Conservation (phyloP, 2,797 vertebrate species). For the Acanthurus leucopareius region DNA sequence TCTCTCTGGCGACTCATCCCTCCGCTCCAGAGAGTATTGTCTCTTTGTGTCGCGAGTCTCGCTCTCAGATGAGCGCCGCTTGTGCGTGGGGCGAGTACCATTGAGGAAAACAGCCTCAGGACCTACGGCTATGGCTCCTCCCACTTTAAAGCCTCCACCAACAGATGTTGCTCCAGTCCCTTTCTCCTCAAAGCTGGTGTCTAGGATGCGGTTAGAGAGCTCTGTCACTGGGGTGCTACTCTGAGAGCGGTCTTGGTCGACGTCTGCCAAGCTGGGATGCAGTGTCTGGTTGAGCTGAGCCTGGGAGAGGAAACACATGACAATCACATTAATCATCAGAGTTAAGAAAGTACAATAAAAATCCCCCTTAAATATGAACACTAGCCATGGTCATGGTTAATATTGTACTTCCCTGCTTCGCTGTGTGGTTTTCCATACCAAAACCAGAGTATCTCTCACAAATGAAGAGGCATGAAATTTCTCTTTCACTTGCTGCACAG, state of each 20-base stretch:
- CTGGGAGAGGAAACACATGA: constrained; percentile 6
- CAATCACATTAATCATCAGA: neutral
- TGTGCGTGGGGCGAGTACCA: constrained; percentile 89
- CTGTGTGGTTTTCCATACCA: neutral
- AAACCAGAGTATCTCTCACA: neutral
- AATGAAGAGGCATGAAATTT: neutral
- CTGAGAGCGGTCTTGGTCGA: constrained; percentile 87
- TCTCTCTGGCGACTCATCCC: constrained; percentile 83
- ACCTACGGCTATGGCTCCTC: constrained; percentile 45
- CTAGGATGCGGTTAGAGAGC: constrained; percentile 92
- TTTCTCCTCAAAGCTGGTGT: constrained; percentile 89
- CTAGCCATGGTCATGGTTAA: neutral
- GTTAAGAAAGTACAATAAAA: constrained; percentile 15
- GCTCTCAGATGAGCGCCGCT: constrained; percentile 93
- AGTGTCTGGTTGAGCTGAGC: constrained; percentile 61
- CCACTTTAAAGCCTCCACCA: constrained; percentile 51
- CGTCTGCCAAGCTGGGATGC: constrained; percentile 60
- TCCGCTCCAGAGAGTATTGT: constrained; percentile 92
- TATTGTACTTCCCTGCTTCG: constrained; percentile 2
- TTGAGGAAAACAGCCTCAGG: constrained; percentile 77
- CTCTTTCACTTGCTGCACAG: neutral
- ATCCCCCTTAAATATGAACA: neutral
- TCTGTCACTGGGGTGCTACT: constrained; percentile 95
- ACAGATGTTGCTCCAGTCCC: constrained; percentile 16
- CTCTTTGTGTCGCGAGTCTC: constrained; percentile 95